Evolutionary conservation across 2,888 invertebrate genomes (phyloP).

Genomic region (Drosophila tripunctata): DNA sequence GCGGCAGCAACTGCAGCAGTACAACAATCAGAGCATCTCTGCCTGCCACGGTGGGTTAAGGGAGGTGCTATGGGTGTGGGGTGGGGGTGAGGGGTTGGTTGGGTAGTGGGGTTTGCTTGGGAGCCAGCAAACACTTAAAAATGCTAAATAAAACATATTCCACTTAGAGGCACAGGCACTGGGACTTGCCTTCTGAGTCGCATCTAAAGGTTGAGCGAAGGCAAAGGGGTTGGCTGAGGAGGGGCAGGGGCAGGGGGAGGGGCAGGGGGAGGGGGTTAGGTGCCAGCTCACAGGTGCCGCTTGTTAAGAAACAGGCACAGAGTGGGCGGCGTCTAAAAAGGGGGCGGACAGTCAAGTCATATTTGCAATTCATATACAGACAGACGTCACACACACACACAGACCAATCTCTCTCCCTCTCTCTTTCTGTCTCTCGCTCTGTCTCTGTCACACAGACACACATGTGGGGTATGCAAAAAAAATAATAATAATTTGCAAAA

Average conservation of each 20-base stretch:
- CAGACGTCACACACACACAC: slow-evolving; percentile 52
- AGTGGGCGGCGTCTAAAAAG: slow-evolving; percentile 14
- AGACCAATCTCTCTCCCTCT: background rate
- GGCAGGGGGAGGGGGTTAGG: slow-evolving; percentile 42
- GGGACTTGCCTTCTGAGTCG: slow-evolving; percentile 13
- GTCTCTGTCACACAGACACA: slow-evolving; percentile 5
- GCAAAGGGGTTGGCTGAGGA: background rate
- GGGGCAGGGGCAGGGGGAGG: background rate
- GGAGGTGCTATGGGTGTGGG: slow-evolving; percentile 7
- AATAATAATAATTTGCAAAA: slow-evolving; percentile 77
- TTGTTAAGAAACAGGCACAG: slow-evolving; percentile 68
- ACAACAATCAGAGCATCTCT: slow-evolving; percentile 55
- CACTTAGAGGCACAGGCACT: slow-evolving; percentile 61
- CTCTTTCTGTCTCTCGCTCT: background rate
- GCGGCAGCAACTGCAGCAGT: slow-evolving; percentile 10
- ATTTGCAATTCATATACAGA: slow-evolving; percentile 78
- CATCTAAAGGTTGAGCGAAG: background rate
- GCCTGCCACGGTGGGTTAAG: slow-evolving; percentile 8
- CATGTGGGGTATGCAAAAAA: slow-evolving; percentile 44
- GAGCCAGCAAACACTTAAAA: slow-evolving; percentile 77
- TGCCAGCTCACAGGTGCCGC: slow-evolving; percentile 76
- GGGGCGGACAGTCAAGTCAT: slow-evolving; percentile 48
- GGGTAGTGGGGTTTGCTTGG: slow-evolving; percentile 25
- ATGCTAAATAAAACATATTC: slow-evolving; percentile 79
- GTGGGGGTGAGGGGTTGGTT: background rate